These are phyloP conservation scores for Gorsachius goisagi DNA, from an alignment of 2,113 vertebrate genomes.

Conservation along the genomic window DNA sequence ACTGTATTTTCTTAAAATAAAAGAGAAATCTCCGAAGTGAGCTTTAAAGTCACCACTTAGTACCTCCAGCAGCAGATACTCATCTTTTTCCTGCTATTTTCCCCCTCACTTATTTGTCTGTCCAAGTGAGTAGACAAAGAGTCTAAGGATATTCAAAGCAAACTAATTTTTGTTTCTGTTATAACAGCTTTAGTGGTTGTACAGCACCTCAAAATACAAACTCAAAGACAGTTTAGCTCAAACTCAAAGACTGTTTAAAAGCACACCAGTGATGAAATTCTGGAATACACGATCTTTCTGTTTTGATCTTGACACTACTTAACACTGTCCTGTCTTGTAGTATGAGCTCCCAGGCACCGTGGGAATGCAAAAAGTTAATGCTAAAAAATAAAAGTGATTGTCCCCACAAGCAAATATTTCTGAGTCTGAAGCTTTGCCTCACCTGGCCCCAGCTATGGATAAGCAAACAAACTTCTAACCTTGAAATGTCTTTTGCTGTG, in stretches of 20 bases:
- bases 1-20: background rate
- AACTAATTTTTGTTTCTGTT: background rate
- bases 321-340: background rate
- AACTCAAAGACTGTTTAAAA: background rate
- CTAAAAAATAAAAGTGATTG: background rate
- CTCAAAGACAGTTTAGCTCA: background rate
- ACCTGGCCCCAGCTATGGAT: background rate
- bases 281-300: background rate
- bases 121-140: background rate
- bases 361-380: background rate
- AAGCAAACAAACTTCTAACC: background rate
- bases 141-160: background rate
- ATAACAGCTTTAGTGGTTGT: background rate
- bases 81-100: background rate
- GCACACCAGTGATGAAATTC: background rate
- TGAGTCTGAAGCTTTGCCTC: background rate
- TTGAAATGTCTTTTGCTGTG: background rate
- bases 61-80: background rate
- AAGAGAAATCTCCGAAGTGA: background rate
- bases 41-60: background rate
- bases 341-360: background rate
- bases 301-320: background rate
- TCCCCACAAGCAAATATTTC: background rate
- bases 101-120: background rate
- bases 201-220: background rate